Conservation (phyloP, 2,113 vertebrate species). For the Butorides virescens region DNA sequence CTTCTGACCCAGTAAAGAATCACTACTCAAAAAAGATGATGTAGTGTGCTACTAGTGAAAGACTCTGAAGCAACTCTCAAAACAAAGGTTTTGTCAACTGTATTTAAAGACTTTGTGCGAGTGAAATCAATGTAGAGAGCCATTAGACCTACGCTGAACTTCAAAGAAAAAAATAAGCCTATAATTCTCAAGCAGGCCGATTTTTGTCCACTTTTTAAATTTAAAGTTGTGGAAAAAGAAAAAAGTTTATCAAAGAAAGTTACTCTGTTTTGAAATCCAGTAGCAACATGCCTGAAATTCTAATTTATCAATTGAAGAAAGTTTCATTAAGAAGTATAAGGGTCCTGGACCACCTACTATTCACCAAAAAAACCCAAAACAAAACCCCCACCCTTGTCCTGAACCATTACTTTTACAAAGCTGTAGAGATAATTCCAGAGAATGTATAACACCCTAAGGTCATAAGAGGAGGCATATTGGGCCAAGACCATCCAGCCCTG, state of each 20-base stretch:
- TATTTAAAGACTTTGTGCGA: not conserved
- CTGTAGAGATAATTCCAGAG: not conserved
- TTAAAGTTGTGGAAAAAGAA: not conserved
- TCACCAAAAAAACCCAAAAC: not conserved
- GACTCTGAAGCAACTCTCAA: not conserved
- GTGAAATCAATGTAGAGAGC: not conserved
- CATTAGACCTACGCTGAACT: not conserved
- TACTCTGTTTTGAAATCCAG: not conserved
- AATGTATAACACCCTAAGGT: not conserved
- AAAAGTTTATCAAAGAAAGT: not conserved
- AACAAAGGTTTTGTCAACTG: not conserved
- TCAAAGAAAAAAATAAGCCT: not conserved
- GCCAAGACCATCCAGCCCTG: not conserved
- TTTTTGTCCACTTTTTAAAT: not conserved
- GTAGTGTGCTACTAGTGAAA: not conserved
- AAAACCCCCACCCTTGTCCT: not conserved
- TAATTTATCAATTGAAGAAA: not conserved
- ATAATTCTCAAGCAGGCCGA: not conserved
- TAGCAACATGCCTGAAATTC: not conserved
- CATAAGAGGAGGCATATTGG: not conserved
- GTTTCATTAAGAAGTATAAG: not conserved
- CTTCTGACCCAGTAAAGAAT: not conserved
- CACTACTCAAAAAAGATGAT: not conserved
- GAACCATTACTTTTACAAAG: not conserved
- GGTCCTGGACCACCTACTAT: not conserved